A percentile compares a stretch with the other conserved stretches of the same genome.
Evolutionary conservation across 2,113 vertebrate species (phyloP).

Genomic region (Catharus fuscescens): DNA sequence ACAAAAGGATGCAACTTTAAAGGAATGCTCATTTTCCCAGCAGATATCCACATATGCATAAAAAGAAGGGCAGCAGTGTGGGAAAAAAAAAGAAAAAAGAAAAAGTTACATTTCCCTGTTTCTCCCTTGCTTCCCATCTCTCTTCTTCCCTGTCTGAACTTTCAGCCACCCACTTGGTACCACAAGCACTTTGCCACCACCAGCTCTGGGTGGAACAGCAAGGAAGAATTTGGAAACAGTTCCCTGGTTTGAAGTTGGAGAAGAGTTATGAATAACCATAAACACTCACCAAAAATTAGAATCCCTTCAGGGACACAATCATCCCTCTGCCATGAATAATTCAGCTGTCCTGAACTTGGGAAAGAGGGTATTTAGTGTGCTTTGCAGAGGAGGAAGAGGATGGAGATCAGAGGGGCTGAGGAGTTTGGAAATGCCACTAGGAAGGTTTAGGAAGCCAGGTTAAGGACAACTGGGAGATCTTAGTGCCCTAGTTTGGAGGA

Average conservation of each 20-base stretch:
- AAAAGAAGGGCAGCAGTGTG: background rate
- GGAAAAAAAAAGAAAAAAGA: background rate
- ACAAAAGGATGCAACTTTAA: background rate
- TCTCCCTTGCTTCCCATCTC: background rate
- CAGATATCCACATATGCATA: background rate
- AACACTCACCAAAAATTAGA: slow-evolving; percentile 8
- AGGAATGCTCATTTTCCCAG: background rate
- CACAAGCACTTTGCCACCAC: background rate
- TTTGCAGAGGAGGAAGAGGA: background rate
- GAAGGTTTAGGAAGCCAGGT: background rate
- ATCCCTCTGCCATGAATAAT: background rate
- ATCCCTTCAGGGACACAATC: background rate
- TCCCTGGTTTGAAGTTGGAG: background rate
- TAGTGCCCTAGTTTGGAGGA: too few relatives aligned
- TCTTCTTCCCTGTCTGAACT: background rate
- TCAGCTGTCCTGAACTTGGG: background rate
- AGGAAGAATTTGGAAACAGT: background rate
- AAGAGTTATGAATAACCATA: background rate
- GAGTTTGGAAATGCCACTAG: background rate
- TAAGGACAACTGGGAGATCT: background rate
- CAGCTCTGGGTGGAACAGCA: background rate
- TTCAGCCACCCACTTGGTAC: background rate
- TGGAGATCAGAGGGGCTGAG: background rate
- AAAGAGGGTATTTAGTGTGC: background rate
- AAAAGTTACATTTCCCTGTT: too few relatives aligned